Conservation (phyloP, 2,797 vertebrate species). For the Gila robusta region DNA sequence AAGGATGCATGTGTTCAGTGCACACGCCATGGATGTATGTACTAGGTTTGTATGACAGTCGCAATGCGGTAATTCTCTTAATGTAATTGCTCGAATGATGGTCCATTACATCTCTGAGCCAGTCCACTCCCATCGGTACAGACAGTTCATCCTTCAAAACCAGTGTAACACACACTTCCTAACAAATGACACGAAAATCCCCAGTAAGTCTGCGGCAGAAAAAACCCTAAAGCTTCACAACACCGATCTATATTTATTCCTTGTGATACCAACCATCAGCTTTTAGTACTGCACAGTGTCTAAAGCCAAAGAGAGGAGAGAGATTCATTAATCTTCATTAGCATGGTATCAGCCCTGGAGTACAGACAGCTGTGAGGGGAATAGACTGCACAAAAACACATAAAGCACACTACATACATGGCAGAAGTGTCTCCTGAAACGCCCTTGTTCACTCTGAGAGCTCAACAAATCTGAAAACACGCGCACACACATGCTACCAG, state of each 20-base stretch:
- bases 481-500: conserved; percentile 37
- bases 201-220: conserved; percentile 34
- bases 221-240: conserved; percentile 31
- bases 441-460: conserved; percentile 38
- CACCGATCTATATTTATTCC: conserved; percentile 50
- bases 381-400: conserved; percentile 29
- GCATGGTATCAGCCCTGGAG: conserved; percentile 65
- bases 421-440: conserved; percentile 37
- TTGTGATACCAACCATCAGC: conserved; percentile 51
- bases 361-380: conserved; percentile 64
- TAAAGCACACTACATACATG: conserved; percentile 42
- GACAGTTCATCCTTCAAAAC: conserved; percentile 56
- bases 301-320: conserved; percentile 51
- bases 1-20: background rate
- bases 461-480: conserved; percentile 34
- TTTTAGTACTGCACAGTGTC: conserved; percentile 44
- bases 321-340: conserved; percentile 81
- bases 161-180: conserved; percentile 36
- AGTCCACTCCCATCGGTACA: conserved; percentile 51
- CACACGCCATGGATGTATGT: conserved; percentile 16
- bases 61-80: conserved; percentile 63
- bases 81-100: conserved; percentile 61
- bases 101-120: conserved; percentile 59
- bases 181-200: conserved; percentile 47
- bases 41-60: conserved; percentile 42